A percentile compares a stretch with the other conserved stretches of the same genome.
These are phyloP conservation scores for Heliconius congener DNA, from an alignment of 1,140 invertebrate species.

Conservation along the genomic window DNA sequence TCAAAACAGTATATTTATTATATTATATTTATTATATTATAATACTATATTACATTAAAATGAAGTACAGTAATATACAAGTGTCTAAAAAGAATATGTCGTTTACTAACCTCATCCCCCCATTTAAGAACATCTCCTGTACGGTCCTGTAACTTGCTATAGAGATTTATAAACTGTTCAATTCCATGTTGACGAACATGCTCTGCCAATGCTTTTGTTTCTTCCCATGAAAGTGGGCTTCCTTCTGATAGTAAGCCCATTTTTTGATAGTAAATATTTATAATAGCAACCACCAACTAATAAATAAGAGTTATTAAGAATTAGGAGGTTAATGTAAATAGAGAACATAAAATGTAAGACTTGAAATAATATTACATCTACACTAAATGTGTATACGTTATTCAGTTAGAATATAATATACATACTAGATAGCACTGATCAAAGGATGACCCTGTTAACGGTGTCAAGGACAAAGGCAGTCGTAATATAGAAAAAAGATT, in stretches of 20 bases:
- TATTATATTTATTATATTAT: too few relatives aligned
- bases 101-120: conserved; percentile 94
- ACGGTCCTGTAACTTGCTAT: conserved; percentile 91
- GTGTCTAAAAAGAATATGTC: neutral
- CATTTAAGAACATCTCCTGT: conserved; percentile 97
- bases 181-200: conserved; percentile 96
- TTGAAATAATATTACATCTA: neutral
- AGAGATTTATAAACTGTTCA: conserved; percentile 96
- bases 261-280: conserved; percentile 2
- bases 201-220: conserved; percentile 94
- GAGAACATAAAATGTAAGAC: too few relatives aligned
- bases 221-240: conserved; percentile 96
- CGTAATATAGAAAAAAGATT: neutral
- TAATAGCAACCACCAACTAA: neutral
- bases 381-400: neutral
- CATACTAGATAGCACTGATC: neutral
- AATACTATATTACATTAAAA: too few relatives aligned
- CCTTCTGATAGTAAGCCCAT: conserved; percentile 99
- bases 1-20: too few relatives aligned
- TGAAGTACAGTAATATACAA: too few relatives aligned
- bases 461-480: neutral
- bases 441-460: conserved; percentile 1
- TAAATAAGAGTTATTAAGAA: neutral
- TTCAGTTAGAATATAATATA: neutral
- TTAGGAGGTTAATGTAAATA: neutral